phyloP scores from a whole-genome alignment of 2,797 vertebrate genomes.

The Acanthurus leucopareius region DNA sequence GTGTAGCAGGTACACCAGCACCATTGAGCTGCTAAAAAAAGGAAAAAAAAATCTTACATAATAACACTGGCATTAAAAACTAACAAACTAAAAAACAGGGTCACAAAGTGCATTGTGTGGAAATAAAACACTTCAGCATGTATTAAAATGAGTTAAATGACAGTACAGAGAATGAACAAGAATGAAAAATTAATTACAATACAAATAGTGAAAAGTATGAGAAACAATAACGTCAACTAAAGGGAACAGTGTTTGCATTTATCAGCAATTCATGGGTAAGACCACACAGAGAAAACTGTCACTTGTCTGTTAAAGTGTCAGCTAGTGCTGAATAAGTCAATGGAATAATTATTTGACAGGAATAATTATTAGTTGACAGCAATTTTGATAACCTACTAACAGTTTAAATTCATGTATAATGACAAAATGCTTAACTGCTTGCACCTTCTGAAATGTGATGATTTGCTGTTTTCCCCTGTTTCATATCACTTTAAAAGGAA shows the following conservation, averaged over 20 bases:
- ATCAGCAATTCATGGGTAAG: not conserved
- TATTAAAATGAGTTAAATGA: not conserved
- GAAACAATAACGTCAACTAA: not conserved
- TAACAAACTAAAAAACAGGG: not conserved
- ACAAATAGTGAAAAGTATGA: not conserved
- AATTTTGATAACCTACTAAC: not conserved
- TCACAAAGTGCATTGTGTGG: not conserved
- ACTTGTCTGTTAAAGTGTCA: not conserved
- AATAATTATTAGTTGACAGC: not conserved
- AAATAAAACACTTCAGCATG: not conserved
- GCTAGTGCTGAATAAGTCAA: not conserved
- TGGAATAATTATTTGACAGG: not conserved
- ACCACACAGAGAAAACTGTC: not conserved
- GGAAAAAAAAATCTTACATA: not conserved
- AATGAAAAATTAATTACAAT: not conserved
- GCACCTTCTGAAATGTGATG: not conserved
- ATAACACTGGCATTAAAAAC: not conserved
- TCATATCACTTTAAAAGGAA: not conserved
- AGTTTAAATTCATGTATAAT: not conserved
- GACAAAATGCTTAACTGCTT: not conserved
- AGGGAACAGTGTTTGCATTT: not conserved
- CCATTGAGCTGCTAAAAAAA: conserved; percentile 31
- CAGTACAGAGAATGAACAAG: not conserved
- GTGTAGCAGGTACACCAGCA: conserved; percentile 52
- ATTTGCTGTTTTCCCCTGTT: not conserved